Percentiles rank a stretch among this genome's conserved stretches.
Conservation (phyloP, 2,888 invertebrate species). For the Ctenicera cuprea region DNA sequence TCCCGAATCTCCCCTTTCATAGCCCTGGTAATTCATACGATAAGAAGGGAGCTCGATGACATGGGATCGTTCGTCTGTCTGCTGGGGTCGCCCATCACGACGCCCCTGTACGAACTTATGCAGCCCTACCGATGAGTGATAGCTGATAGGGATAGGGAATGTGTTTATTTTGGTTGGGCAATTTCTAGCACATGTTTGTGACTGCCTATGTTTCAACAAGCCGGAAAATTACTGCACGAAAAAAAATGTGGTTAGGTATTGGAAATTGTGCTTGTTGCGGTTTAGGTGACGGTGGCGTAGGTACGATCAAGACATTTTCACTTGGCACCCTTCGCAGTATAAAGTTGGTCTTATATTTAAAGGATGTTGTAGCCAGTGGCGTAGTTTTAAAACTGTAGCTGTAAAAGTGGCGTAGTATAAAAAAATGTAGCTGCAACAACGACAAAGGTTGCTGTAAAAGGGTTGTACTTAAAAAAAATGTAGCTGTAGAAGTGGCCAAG, state of each 20-base stretch:
- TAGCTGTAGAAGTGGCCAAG: no score
- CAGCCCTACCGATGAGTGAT: conserved; percentile 40
- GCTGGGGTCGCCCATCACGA: conserved; percentile 31
- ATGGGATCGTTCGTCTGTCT: conserved; percentile 43
- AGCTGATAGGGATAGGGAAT: conserved; percentile 24
- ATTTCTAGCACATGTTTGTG: conserved; percentile 22
- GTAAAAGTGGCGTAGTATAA: no score
- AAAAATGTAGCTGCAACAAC: no score
- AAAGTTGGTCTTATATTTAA: no score
- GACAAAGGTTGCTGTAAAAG: no score
- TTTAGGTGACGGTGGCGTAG: not conserved
- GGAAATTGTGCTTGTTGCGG: not conserved
- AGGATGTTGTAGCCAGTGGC: no score
- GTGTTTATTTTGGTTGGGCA: conserved; percentile 33
- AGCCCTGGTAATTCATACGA: conserved; percentile 31
- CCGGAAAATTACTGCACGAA: conserved; percentile 7
- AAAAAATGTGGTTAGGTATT: not conserved
- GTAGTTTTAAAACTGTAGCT: no score
- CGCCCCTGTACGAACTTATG: conserved; percentile 29
- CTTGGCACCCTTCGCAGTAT: no score
- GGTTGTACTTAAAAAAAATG: no score
- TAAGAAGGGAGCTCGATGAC: conserved; percentile 44
- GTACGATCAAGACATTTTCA: no score
- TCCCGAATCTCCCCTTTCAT: conserved; percentile 27
- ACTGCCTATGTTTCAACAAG: not conserved